These are phyloP conservation scores for Hexactinellida sp. DNA, from an alignment of 37 sponge, comb jelly and placozoan genomes.

Conservation along the genomic window DNA sequence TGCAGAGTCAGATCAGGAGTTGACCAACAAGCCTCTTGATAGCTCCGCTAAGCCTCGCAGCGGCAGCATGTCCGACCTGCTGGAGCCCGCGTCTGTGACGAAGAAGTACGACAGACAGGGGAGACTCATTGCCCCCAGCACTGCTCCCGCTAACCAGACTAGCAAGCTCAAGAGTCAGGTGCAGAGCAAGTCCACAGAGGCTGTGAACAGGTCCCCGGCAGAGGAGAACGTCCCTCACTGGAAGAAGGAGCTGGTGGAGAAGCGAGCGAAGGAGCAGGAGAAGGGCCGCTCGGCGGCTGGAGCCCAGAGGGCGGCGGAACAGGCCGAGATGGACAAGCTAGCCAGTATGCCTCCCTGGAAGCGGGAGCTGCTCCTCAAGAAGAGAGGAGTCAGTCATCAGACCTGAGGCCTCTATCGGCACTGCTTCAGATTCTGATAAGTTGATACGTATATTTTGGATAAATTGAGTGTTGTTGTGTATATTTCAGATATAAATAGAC, in stretches of 20 bases:
- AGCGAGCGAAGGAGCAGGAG: background rate
- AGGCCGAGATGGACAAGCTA: background rate
- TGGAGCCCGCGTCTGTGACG: background rate
- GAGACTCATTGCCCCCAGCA: background rate
- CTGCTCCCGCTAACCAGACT: background rate
- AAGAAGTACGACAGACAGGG: background rate
- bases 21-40: background rate
- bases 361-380: background rate
- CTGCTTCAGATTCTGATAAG: no score
- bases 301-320: background rate
- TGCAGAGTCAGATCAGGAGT: background rate
- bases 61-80: background rate
- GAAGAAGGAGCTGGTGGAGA: background rate
- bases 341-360: background rate
- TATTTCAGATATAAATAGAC: no score
- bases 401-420: no score
- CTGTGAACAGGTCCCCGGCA: background rate
- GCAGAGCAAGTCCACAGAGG: background rate
- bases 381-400: background rate
- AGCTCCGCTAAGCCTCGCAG: background rate
- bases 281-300: background rate
- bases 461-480: no score
- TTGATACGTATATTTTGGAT: no score
- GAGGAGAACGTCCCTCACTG: background rate
- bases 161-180: background rate